Evolutionary conservation across 2,888 invertebrate species (phyloP).

Genomic region (Brachycybe producta): DNA sequence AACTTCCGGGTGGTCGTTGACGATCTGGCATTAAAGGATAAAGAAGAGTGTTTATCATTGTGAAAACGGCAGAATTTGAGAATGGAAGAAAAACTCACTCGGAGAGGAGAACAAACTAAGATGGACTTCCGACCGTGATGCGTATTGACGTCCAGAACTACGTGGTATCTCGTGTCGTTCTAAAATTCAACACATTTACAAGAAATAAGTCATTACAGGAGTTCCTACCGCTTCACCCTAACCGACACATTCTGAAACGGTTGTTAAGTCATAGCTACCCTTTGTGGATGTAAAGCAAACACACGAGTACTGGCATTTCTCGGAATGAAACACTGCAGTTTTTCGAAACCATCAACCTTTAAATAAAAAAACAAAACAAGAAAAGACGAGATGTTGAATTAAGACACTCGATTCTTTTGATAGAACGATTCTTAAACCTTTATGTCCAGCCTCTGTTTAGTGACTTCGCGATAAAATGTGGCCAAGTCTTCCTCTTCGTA

Average conservation of each 20-base stretch:
- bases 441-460: constrained; percentile 51
- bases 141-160: constrained; percentile 51
- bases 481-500: constrained; percentile 31
- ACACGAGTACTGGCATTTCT: constrained; percentile 29
- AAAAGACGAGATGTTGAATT: background rate
- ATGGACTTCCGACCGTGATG: constrained; percentile 48
- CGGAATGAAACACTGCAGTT: constrained; percentile 29
- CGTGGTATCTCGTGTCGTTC: constrained; percentile 48
- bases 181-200: constrained; percentile 24
- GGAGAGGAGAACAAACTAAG: constrained; percentile 57
- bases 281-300: constrained; percentile 31
- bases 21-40: constrained; percentile 40
- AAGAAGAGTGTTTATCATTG: too few species aligned
- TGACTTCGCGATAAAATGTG: constrained; percentile 47
- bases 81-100: constrained; percentile 39
- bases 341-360: constrained; percentile 34
- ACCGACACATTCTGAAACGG: too few species aligned
- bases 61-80: background rate
- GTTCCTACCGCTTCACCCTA: too few species aligned
- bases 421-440: constrained; percentile 33
- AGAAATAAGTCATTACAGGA: constrained; percentile 1
- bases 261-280: constrained; percentile 25
- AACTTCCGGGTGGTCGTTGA: constrained; percentile 63
- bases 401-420: background rate
- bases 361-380: constrained; percentile 10